These are phyloP conservation scores for Drosophila nigricruria DNA, from an alignment of 2,888 invertebrate species.

Conservation along the genomic window DNA sequence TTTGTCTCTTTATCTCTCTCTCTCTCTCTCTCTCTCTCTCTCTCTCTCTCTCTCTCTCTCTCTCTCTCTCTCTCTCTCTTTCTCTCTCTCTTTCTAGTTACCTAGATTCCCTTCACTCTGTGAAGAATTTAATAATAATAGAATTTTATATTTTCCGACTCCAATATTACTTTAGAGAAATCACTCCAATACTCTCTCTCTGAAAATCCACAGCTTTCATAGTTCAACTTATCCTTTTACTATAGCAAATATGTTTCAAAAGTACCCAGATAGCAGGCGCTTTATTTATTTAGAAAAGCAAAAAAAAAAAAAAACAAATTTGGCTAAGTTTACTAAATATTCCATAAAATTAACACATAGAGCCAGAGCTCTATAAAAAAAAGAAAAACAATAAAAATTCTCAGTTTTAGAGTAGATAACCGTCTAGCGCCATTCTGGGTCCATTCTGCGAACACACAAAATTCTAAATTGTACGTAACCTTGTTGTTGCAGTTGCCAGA, in stretches of 20 bases:
- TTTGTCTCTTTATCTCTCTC: not conserved
- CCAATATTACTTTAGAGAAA: not conserved
- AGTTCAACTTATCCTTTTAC: not conserved
- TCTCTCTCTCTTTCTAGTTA: too few species aligned
- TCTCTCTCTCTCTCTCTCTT: not conserved
- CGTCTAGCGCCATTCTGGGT: slow-evolving; percentile 2
- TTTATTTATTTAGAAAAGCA: not conserved
- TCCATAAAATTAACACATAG: not conserved
- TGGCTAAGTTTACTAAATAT: not conserved
- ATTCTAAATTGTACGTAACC: slow-evolving; percentile 27
- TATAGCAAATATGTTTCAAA: not conserved
- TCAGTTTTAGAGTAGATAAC: not conserved
- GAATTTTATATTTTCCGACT: not conserved
- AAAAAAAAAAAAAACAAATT: not conserved
- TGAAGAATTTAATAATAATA: too few species aligned
- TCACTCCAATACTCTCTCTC: not conserved
- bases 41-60: not conserved
- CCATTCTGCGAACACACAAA: slow-evolving; percentile 1
- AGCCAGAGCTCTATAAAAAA: slow-evolving; percentile 4
- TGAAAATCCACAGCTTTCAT: not conserved
- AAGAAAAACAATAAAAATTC: slow-evolving; percentile 19
- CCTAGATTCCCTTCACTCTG: too few species aligned
- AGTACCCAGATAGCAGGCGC: slow-evolving; percentile 23
- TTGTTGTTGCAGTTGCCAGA: slow-evolving; percentile 1
- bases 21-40: not conserved